Evolutionary conservation across 1,140 invertebrate species (phyloP).

Genomic region (Lepidostoma basale): DNA sequence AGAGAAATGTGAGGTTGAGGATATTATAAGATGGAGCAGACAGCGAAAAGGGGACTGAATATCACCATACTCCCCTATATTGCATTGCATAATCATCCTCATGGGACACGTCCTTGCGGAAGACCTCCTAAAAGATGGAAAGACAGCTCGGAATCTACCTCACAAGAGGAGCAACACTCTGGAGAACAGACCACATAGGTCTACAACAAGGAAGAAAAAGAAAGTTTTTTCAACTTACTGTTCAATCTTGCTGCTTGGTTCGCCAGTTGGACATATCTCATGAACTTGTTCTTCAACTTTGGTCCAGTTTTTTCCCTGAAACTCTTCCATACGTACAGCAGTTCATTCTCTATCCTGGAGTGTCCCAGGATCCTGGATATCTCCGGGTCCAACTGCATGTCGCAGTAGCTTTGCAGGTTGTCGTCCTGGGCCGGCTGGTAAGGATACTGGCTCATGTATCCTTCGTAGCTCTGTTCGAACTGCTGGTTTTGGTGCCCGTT

Average conservation of each 20-base stretch:
- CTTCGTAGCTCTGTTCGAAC: slow-evolving; percentile 8
- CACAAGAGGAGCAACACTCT: too few relatives aligned
- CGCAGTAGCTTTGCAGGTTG: slow-evolving; percentile 62
- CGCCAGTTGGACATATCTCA: slow-evolving; percentile 76
- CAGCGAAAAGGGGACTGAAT: not conserved
- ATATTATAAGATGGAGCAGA: not conserved
- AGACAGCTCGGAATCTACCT: too few relatives aligned
- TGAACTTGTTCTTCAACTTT: slow-evolving; percentile 74
- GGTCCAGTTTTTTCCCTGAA: slow-evolving; percentile 81
- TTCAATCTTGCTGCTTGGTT: slow-evolving; percentile 80
- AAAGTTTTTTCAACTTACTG: slow-evolving; percentile 59
- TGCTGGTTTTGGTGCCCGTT: slow-evolving; percentile 24
- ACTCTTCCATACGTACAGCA: slow-evolving; percentile 77
- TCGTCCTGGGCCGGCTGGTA: slow-evolving; percentile 35
- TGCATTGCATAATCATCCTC: too few relatives aligned
- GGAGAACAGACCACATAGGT: too few relatives aligned
- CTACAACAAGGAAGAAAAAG: not conserved
- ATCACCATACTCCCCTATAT: too few relatives aligned
- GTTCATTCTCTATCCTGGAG: slow-evolving; percentile 74
- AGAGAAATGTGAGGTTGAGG: too few relatives aligned
- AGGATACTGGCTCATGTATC: not conserved
- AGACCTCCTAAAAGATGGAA: too few relatives aligned
- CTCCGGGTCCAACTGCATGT: slow-evolving; percentile 73
- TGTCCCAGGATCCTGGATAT: slow-evolving; percentile 70
- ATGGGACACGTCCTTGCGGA: too few relatives aligned